Percentiles rank a stretch among this genome's conserved stretches.
phyloP scores from a whole-genome alignment of 2,888 invertebrate species.

The Anoplius nigerrimus region DNA sequence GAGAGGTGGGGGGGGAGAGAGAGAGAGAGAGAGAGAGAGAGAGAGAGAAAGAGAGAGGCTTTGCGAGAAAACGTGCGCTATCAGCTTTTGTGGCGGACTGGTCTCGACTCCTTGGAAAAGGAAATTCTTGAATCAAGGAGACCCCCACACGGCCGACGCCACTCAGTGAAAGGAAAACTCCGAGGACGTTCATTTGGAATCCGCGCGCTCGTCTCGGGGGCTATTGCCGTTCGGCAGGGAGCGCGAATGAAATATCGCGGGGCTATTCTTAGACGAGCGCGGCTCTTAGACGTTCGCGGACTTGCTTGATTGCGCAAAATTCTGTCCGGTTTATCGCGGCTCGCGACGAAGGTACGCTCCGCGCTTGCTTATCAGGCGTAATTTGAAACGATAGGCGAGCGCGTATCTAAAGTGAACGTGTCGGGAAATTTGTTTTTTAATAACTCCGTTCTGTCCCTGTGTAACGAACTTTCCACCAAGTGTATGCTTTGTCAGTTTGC shows the following conservation, averaged over 20 bases:
- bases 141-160: slow-evolving; percentile 1
- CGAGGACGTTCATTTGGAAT: slow-evolving; percentile 25
- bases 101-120: slow-evolving; percentile 21
- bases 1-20: not conserved
- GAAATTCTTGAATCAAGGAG: slow-evolving; percentile 41
- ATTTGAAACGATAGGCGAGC: no score
- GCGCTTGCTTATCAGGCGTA: no score
- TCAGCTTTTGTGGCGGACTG: slow-evolving; percentile 35
- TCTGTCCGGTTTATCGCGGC: no score
- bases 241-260: not conserved
- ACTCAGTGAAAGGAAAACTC: slow-evolving; percentile 46
- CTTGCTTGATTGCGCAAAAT: slow-evolving; percentile 1
- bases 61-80: slow-evolving; percentile 36
- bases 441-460: no score
- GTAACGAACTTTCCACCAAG: no score
- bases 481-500: no score
- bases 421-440: no score
- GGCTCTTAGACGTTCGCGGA: not conserved
- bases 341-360: no score
- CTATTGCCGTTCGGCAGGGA: not conserved
- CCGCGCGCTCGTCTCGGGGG: slow-evolving; percentile 5
- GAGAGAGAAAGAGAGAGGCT: slow-evolving; percentile 10
- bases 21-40: slow-evolving; percentile 6
- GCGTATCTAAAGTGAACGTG: no score
- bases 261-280: slow-evolving; percentile 8